Base-by-base conservation (phyloP, 2,113 vertebrate genomes). In the Ictidomys tridecemlineatus region DNA sequence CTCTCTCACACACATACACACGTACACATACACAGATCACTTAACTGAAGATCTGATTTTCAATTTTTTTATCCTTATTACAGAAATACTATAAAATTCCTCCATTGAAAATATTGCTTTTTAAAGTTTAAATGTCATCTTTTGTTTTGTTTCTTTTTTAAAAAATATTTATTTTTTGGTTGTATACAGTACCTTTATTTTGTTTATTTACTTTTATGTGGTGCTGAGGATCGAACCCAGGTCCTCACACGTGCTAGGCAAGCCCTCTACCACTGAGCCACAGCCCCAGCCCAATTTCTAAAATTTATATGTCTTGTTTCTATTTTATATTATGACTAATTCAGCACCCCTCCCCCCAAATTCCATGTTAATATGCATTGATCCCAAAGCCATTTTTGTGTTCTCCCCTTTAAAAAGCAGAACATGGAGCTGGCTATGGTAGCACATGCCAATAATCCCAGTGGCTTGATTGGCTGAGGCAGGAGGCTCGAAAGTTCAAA, bases 1-100 rank as follows among this genome's bases (percentile, higher is more conserved):
- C 85, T 17, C 67, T 5, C 67, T 8, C n/a, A 5, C 18, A 7
- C 6, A 56, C 17, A 16, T 82, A 22, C 67, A 11, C n/a, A 5
- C 18, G 20, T 20, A 56, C 17, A 56, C 17, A 18, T 6, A 56
- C 86, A 76, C 9, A 85, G 53, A 32, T 87, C 42, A 76, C 58
- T 74, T 91, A 93, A 77, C 24, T 83, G 32, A 94, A 61, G 79
- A 39, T 82, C 58, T 88, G 56, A 69, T 85, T 97, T 85, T 82
- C 8, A 45, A 0, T 69, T 85, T 70, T 67, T 69, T 45, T 70
- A 61, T 42, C 61, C 26, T 73, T 4, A 39, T 91, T 65, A 51
- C 85, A 63, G 34, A 74, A 93, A 80, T 76, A 80, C 30, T 65
- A 45, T 74, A 67, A 17, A 91, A 91, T 82, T 86, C 37, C 61